phyloP scores from a whole-genome alignment of 2,113 vertebrate species.

The Geothlypis trichas region DNA sequence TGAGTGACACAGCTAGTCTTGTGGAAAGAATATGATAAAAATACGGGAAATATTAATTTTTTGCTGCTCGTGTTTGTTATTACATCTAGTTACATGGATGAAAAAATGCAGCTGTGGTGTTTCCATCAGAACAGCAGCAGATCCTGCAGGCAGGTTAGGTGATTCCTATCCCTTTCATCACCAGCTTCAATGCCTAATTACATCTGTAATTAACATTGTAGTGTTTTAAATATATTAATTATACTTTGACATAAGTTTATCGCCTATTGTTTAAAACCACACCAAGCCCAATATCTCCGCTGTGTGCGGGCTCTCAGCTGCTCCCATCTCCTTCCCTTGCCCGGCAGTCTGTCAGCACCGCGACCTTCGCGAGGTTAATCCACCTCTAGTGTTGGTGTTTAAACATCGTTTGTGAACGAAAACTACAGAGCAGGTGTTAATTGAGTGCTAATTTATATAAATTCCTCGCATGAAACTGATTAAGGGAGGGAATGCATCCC shows the following conservation, averaged over 20 bases:
- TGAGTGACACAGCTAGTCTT: background rate
- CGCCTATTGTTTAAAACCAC: background rate
- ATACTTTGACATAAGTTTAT: background rate
- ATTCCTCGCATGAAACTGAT: background rate
- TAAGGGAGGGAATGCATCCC: background rate
- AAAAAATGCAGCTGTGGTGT: background rate
- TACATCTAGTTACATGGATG: background rate
- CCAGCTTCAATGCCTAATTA: background rate
- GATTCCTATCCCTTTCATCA: background rate
- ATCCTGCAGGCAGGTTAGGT: background rate
- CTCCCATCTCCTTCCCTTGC: background rate
- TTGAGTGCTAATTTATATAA: slow-evolving; percentile 34
- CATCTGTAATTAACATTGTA: background rate
- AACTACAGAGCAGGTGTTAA: background rate
- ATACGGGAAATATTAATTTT: background rate
- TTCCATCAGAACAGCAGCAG: background rate
- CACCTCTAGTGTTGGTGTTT: background rate
- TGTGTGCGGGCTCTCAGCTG: background rate
- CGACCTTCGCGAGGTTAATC: background rate
- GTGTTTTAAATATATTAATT: background rate
- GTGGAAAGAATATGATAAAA: background rate
- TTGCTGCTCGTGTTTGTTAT: background rate
- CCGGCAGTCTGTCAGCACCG: background rate
- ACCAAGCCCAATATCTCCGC: fast-evolving
- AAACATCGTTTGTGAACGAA: background rate